Percentiles rank a stretch among this genome's conserved stretches.
These are phyloP conservation scores for Sanderia malayensis DNA, from an alignment of 30 jellyfish, hydroid and myxozoan genomes.

Conservation along the genomic window DNA sequence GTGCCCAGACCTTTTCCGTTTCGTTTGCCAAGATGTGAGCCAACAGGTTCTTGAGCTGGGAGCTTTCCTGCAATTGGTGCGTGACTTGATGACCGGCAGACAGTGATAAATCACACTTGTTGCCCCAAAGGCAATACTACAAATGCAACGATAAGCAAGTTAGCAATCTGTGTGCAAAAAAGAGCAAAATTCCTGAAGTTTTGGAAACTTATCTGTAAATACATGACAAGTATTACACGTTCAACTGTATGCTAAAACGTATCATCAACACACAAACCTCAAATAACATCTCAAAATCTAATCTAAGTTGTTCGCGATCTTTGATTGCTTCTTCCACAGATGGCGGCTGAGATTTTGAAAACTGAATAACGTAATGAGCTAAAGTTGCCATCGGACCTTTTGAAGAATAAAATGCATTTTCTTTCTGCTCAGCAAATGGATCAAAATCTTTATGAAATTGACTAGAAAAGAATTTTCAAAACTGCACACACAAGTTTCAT, in stretches of 20 bases:
- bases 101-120: slow-evolving; percentile 93
- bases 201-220: too few species aligned
- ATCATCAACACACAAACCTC: slow-evolving; percentile 51
- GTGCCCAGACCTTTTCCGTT: slow-evolving; percentile 81
- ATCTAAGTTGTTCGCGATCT: slow-evolving; percentile 54
- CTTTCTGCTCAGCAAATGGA: slow-evolving; percentile 89
- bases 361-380: slow-evolving; percentile 71
- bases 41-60: slow-evolving; percentile 68
- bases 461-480: too few species aligned
- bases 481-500: too few species aligned
- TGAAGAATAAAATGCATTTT: slow-evolving; percentile 71
- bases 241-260: not conserved
- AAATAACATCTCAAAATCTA: slow-evolving; percentile 75
- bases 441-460: slow-evolving; percentile 63
- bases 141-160: too few species aligned
- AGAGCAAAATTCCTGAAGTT: too few species aligned
- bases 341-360: slow-evolving; percentile 34
- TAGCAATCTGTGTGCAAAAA: too few species aligned
- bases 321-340: slow-evolving; percentile 46
- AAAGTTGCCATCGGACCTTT: slow-evolving; percentile 69
- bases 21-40: slow-evolving; percentile 84
- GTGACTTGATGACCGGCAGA: slow-evolving; percentile 87
- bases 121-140: slow-evolving; percentile 96
- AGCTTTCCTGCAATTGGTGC: slow-evolving; percentile 74
- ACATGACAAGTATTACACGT: too few species aligned